Conservation (phyloP, 2,888 invertebrate genomes). For the Timandra comae region DNA sequence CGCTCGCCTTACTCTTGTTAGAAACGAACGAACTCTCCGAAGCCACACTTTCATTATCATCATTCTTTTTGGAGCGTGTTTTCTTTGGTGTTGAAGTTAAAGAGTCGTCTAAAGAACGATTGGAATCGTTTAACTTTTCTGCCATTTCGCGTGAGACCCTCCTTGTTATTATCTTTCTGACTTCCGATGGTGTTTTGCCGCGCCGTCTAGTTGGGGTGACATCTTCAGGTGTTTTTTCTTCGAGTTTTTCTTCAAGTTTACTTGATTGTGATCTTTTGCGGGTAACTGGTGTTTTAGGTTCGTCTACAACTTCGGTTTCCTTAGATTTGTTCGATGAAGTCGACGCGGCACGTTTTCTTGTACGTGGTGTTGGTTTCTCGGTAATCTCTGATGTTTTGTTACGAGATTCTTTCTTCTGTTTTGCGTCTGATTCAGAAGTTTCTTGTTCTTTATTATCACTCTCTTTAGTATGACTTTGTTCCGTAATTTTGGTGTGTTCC, state of each 20-base stretch:
- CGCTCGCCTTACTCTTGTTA: slow-evolving; percentile 36
- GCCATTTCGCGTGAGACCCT: slow-evolving; percentile 55
- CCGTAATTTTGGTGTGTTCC: too few species aligned
- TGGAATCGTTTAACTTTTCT: slow-evolving; percentile 43
- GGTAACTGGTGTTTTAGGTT: slow-evolving; percentile 42
- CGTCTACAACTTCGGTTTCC: slow-evolving; percentile 15
- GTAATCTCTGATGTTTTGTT: too few species aligned
- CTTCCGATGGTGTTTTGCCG: slow-evolving; percentile 49
- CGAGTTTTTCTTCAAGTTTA: slow-evolving; percentile 38
- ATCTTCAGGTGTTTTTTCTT: slow-evolving; percentile 36
- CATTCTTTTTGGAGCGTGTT: slow-evolving; percentile 36
- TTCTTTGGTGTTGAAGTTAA: slow-evolving; percentile 43
- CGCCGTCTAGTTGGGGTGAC: slow-evolving; percentile 32
- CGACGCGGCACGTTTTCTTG: slow-evolving; percentile 32
- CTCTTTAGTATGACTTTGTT: too few species aligned
- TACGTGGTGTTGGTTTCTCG: slow-evolving; percentile 12
- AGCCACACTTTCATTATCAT: slow-evolving; percentile 53
- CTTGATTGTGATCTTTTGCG: slow-evolving; percentile 50
- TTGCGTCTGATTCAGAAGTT: not conserved
- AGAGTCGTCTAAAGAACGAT: slow-evolving; percentile 34
- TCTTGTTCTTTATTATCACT: not conserved
- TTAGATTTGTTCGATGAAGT: slow-evolving; percentile 27
- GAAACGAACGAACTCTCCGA: slow-evolving; percentile 52
- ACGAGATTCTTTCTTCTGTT: slow-evolving; percentile 8
- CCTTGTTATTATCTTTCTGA: slow-evolving; percentile 54